These are phyloP conservation scores for Aphaenogaster rudis DNA, from an alignment of 1,140 invertebrate genomes.

Conservation along the genomic window DNA sequence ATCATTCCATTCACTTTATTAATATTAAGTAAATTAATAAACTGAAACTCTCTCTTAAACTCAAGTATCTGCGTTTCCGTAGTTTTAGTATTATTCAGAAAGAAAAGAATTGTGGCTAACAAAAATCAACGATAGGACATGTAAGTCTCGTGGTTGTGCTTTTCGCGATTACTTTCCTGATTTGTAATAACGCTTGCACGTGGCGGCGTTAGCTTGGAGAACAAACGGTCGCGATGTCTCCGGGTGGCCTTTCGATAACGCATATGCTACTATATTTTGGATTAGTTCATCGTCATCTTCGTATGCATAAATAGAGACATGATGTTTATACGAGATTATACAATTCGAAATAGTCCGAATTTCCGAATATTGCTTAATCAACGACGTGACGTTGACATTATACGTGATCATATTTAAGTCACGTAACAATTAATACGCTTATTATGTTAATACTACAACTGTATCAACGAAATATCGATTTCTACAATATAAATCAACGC, in stretches of 20 bases:
- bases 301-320: neutral
- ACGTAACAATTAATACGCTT: neutral
- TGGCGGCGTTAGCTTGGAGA: constrained; percentile 27
- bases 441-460: constrained; percentile 15
- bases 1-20: constrained; percentile 82
- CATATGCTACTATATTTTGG: neutral
- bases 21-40: constrained; percentile 85
- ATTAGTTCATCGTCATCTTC: constrained; percentile 46
- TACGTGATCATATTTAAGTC: neutral
- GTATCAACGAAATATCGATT: constrained; percentile 2
- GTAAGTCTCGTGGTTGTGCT: constrained; percentile 70
- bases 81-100: constrained; percentile 42
- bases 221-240: constrained; percentile 36
- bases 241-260: constrained; percentile 30
- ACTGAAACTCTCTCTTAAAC: constrained; percentile 79
- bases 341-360: neutral
- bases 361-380: neutral
- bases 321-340: neutral
- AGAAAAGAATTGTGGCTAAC: constrained; percentile 55
- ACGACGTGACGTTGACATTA: neutral
- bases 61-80: constrained; percentile 69
- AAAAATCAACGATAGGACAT: constrained; percentile 67
- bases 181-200: constrained; percentile 50
- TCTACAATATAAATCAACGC: constrained; percentile 11
- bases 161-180: constrained; percentile 46